These are phyloP conservation scores for Botrylloides violaceus DNA, from an alignment of 23 tunicate genomes.

Conservation along the genomic window DNA sequence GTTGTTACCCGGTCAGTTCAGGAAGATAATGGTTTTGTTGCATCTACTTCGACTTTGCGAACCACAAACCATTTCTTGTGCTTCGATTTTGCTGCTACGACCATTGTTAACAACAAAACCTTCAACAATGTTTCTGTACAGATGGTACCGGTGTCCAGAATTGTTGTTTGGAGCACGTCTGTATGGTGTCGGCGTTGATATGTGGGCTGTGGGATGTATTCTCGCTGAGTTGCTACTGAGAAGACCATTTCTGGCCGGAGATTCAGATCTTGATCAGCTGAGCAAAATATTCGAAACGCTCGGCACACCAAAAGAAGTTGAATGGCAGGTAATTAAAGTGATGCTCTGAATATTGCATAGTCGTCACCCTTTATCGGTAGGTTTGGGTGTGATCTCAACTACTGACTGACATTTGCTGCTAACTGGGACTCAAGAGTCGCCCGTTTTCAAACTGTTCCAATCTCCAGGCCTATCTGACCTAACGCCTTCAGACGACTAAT, in stretches of 20 bases:
- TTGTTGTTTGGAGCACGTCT: slow-evolving; percentile 71
- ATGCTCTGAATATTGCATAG: too few relatives aligned
- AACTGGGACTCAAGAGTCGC: too few relatives aligned
- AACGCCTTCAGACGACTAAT: too few relatives aligned
- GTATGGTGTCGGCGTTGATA: slow-evolving; percentile 90
- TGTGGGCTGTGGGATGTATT: slow-evolving; percentile 98
- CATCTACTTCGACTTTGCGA: background rate
- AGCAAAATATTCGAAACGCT: slow-evolving; percentile 89
- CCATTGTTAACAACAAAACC: too few relatives aligned
- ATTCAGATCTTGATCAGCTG: slow-evolving; percentile 84
- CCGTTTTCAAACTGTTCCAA: too few relatives aligned
- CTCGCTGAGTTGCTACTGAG: slow-evolving; percentile 79
- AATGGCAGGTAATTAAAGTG: slow-evolving; percentile 60
- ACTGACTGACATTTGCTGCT: too few relatives aligned
- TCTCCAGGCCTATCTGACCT: too few relatives aligned
- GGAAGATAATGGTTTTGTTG: too few relatives aligned
- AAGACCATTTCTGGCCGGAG: slow-evolving; percentile 86
- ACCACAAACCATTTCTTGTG: background rate
- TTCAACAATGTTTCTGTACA: background rate
- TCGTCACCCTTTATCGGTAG: too few relatives aligned
- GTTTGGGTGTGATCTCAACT: too few relatives aligned
- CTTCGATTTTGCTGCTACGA: too few relatives aligned
- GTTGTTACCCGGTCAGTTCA: slow-evolving; percentile 73
- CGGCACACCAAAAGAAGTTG: slow-evolving; percentile 85
- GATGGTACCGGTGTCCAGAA: slow-evolving; percentile 95